phyloP scores from a whole-genome alignment of 1,140 invertebrate species.

The Drosophila bipectinata region DNA sequence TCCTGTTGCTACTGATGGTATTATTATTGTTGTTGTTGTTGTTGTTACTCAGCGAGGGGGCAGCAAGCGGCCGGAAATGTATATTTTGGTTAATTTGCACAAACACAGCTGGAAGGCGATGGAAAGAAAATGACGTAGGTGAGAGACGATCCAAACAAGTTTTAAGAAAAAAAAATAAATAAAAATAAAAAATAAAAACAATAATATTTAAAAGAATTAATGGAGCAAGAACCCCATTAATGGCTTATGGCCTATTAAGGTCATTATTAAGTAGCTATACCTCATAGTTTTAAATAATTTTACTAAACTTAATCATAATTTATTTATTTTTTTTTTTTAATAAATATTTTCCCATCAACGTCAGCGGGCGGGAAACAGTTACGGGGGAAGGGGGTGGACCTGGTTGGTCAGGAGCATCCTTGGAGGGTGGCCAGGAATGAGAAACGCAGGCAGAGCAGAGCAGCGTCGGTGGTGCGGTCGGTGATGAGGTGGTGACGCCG shows the following conservation, averaged over 20 bases:
- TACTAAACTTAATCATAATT: too few relatives aligned
- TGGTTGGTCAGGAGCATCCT: constrained; percentile 40
- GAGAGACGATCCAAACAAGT: constrained; percentile 13
- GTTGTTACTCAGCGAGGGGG: constrained; percentile 44
- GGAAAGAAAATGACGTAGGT: constrained; percentile 69
- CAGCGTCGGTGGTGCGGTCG: constrained; percentile 21
- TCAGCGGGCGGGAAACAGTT: too few relatives aligned
- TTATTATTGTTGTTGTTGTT: constrained; percentile 31
- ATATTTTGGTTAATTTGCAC: constrained; percentile 82
- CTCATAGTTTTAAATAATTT: neutral
- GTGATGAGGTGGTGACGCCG: constrained; percentile 51
- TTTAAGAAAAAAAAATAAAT: neutral
- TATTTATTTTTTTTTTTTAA: neutral
- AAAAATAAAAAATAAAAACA: constrained; percentile 1
- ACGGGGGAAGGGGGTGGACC: neutral
- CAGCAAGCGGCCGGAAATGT: constrained; percentile 67
- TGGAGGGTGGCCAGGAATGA: constrained; percentile 34
- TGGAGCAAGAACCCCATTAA: neutral
- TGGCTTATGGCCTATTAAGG: neutral
- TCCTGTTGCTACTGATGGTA: constrained; percentile 26
- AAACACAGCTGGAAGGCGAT: constrained; percentile 77
- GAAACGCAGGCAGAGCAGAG: constrained; percentile 31
- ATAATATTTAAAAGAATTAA: constrained; percentile 7
- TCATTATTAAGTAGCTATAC: neutral
- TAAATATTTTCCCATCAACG: constrained; percentile 1